Base-by-base conservation (phyloP, 2,113 vertebrate species). In the Xiphophorus maculatus region DNA sequence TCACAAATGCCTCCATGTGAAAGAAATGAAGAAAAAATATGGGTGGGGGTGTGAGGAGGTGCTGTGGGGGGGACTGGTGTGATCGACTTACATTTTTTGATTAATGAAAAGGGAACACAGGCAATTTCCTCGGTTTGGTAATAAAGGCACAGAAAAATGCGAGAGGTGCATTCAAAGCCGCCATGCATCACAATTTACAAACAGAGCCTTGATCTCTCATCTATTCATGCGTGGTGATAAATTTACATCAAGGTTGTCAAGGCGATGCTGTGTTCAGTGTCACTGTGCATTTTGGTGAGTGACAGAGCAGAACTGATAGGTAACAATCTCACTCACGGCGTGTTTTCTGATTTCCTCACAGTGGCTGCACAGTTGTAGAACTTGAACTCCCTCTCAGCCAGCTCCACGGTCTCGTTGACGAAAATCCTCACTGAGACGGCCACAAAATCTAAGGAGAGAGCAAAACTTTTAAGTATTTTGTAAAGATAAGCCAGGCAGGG, bases 311-410 rank as follows among this genome's bases (percentile, higher is more conserved):
- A 88, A 86, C 80, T 78, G 89, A 89, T 81, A 64, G 87, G 83
- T 78, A 80, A 65, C 66, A 74, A 66, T 61, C 66, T 25, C 48
- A 97, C 97, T 96, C 93, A 98, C 97, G 97, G 97, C 32, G 95
- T 94, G 84, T 97, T 97, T 92, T 89, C 87, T 1, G 87, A 87
- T 84, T 87, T 92, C 83, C 63, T 91, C 73, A 90, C 87, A 40
- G 91, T 91, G 67, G 91, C 91, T 0, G 88, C 88, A 70, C 97
- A 99, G 90, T 97, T 96, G 58, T 99, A 99, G 93, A 99, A 98
- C 58, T 95, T 95, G 78, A 97, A 99, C 76, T 91, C 93, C 78
- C 95, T 92, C 1, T 93, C 94, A 0, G 95, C 95, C 86, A 99
- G 94, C 88, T 95, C 94, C 87, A 97, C 91, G 0, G 69, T 85